phyloP scores from a whole-genome alignment of 1,140 invertebrate genomes.

The Drosophila nannoptera region DNA sequence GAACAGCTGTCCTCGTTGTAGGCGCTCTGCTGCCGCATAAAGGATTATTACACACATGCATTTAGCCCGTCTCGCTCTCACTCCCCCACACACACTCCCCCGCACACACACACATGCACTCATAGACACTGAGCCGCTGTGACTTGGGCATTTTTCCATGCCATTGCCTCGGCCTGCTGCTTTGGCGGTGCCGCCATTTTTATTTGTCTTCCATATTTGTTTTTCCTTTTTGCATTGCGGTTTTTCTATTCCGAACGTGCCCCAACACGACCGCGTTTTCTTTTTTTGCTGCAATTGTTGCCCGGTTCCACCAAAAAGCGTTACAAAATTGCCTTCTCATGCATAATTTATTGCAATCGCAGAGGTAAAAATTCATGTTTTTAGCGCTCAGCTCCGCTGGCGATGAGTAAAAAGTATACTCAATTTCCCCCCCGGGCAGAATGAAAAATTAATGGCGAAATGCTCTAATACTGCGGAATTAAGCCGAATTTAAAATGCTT shows the following conservation, averaged over 20 bases:
- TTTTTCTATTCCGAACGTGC: slow-evolving; percentile 67
- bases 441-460: neutral
- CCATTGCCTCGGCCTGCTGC: slow-evolving; percentile 42
- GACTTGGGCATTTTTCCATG: slow-evolving; percentile 61
- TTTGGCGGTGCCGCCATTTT: slow-evolving; percentile 39
- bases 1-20: neutral
- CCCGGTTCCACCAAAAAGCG: slow-evolving; percentile 36
- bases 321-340: slow-evolving; percentile 73
- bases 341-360: slow-evolving; percentile 75
- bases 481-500: neutral
- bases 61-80: slow-evolving; percentile 5
- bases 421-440: neutral
- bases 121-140: slow-evolving; percentile 29
- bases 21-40: neutral
- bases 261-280: slow-evolving; percentile 3
- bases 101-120: slow-evolving; percentile 12
- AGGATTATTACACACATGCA: slow-evolving; percentile 32
- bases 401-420: slow-evolving; percentile 40
- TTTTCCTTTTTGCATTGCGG: slow-evolving; percentile 51
- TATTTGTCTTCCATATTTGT: slow-evolving; percentile 59
- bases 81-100: slow-evolving; percentile 11
- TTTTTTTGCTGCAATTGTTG: slow-evolving; percentile 46
- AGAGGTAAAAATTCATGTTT: slow-evolving; percentile 69
- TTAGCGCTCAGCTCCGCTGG: slow-evolving; percentile 12
- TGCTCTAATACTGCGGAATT: neutral